phyloP scores from a whole-genome alignment of 2,113 vertebrate species.

The Syngnathus typhle region DNA sequence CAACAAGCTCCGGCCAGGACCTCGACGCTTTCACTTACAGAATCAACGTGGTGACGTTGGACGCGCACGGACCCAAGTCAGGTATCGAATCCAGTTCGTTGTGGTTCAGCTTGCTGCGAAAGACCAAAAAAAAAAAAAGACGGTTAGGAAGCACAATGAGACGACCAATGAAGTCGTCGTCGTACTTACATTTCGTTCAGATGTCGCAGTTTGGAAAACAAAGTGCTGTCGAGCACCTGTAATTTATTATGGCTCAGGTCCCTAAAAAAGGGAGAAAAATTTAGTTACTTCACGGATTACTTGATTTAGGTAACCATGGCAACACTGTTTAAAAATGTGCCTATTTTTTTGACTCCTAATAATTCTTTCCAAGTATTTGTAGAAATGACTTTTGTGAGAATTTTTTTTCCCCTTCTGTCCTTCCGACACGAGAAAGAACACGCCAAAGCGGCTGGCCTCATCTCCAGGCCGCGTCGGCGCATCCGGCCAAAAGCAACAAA shows the following conservation, averaged over 20 bases:
- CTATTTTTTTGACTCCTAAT: too few species aligned
- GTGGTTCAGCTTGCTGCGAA: conserved; percentile 83
- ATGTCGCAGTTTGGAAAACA: conserved; percentile 77
- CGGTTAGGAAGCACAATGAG: not conserved
- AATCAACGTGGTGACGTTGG: conserved; percentile 82
- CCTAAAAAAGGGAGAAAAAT: conserved; percentile 62
- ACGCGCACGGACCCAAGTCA: conserved; percentile 74
- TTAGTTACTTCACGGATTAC: conserved; percentile 6
- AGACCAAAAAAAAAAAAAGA: conserved; percentile 1
- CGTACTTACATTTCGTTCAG: conserved; percentile 88
- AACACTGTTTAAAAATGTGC: too few species aligned
- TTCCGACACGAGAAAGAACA: conserved; percentile 6
- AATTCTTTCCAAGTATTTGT: not conserved
- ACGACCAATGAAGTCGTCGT: conserved; percentile 2
- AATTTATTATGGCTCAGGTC: conserved; percentile 93
- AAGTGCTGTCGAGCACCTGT: conserved; percentile 75
- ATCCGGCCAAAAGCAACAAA: conserved; percentile 70
- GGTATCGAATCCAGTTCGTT: conserved; percentile 85
- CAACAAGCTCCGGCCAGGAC: conserved; percentile 15
- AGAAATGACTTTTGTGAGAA: not conserved
- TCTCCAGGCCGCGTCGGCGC: conserved; percentile 16
- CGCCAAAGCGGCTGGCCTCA: conserved; percentile 21
- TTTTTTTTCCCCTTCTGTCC: not conserved
- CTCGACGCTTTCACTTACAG: conserved; percentile 78
- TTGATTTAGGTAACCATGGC: too few species aligned